Conservation (phyloP, 2,797 vertebrate genomes). For the Pseudochromis fuscus region DNA sequence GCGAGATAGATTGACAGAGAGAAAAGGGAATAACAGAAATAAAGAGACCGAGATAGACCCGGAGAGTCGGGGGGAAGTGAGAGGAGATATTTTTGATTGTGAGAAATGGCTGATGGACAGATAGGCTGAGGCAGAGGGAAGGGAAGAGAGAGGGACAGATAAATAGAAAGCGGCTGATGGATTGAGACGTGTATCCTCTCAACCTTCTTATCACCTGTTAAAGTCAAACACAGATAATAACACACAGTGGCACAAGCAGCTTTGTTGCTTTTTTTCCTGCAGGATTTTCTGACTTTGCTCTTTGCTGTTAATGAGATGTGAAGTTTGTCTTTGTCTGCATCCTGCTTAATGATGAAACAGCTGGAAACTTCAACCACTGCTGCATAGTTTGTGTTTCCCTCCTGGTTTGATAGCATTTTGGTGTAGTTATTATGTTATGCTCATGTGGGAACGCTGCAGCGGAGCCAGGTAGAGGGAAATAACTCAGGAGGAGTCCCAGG, state of each 20-base stretch:
- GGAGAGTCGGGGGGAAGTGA: background rate
- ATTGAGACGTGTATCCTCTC: background rate
- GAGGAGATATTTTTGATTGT: slow-evolving; percentile 34
- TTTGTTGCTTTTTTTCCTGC: background rate
- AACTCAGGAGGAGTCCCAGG: background rate
- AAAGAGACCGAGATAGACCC: slow-evolving; percentile 9
- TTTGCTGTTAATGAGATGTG: slow-evolving; percentile 13
- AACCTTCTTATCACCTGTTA: slow-evolving; percentile 6
- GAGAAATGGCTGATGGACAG: slow-evolving; percentile 39
- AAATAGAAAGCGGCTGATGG: background rate
- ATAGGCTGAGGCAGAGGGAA: slow-evolving; percentile 16
- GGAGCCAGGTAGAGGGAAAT: background rate
- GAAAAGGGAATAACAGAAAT: slow-evolving; percentile 23
- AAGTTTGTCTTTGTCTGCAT: slow-evolving; percentile 32
- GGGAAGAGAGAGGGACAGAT: background rate
- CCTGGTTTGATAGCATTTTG: background rate
- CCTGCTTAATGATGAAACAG: slow-evolving; percentile 12
- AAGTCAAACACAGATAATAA: background rate
- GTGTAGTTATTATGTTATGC: background rate
- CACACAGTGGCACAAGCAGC: no score
- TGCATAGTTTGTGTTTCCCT: background rate
- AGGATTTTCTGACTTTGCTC: background rate
- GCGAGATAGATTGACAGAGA: slow-evolving; percentile 13
- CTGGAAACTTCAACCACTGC: slow-evolving; percentile 6
- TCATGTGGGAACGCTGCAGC: background rate